Percentiles rank a stretch among this genome's conserved stretches.
Conservation (phyloP, 2,888 invertebrate species). For the Petrolisthes cinctipes region DNA sequence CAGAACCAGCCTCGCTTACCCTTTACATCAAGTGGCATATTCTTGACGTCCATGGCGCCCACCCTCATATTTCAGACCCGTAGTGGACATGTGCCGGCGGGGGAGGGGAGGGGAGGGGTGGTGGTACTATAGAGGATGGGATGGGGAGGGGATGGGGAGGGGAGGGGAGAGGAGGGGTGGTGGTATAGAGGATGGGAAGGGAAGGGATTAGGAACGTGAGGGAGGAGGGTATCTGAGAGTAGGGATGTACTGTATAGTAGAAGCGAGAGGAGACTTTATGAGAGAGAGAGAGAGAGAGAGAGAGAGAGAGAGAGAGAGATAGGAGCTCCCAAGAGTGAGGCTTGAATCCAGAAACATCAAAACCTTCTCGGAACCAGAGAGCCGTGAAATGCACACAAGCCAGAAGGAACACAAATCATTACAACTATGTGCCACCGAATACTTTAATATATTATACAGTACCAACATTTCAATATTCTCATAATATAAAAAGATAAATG, state of each 20-base stretch:
- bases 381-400: no score
- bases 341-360: no score
- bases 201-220: not conserved
- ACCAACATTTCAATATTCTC: no score
- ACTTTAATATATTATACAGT: no score
- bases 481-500: no score
- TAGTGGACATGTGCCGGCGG: not conserved
- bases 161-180: not conserved
- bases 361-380: no score
- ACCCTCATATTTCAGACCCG: not conserved
- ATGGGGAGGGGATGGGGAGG: not conserved
- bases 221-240: not conserved
- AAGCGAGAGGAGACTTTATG: not conserved
- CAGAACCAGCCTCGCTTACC: not conserved
- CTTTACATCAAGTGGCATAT: conserved; percentile 3
- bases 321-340: no score
- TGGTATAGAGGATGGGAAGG: not conserved
- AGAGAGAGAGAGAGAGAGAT: not conserved
- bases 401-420: no score
- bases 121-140: not conserved
- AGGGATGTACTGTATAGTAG: not conserved
- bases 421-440: no score
- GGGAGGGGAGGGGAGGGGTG: not conserved
- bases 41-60: not conserved
- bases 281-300: conserved; percentile 23